phyloP scores from a whole-genome alignment of 2,113 vertebrate genomes.

The Coracopsis vasa region DNA sequence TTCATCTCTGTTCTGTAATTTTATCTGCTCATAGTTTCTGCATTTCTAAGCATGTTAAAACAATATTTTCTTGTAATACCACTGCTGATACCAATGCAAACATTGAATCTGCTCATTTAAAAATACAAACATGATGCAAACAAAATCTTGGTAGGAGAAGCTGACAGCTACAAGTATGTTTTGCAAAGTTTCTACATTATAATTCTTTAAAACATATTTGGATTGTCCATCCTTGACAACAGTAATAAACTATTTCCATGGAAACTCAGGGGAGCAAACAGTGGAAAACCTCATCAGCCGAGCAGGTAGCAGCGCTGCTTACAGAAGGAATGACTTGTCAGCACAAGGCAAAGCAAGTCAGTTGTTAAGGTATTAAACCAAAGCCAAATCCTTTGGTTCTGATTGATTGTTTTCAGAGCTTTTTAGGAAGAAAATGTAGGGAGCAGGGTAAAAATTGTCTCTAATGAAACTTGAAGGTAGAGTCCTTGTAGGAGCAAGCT shows the following conservation, averaged over 20 bases:
- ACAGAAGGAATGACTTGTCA: slow-evolving; percentile 8
- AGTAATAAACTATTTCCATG: slow-evolving; percentile 70
- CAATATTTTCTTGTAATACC: neutral
- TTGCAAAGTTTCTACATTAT: slow-evolving; percentile 42
- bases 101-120: neutral
- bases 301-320: neutral
- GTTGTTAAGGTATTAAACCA: neutral
- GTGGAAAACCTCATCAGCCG: neutral
- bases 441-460: neutral
- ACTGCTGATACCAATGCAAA: neutral
- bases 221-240: slow-evolving; percentile 37
- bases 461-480: neutral
- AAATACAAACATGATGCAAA: neutral
- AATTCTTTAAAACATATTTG: slow-evolving; percentile 17
- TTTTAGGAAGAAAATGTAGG: neutral
- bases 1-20: neutral
- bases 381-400: neutral
- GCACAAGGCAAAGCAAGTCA: neutral
- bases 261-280: slow-evolving; percentile 33
- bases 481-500: neutral
- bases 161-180: neutral
- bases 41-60: neutral
- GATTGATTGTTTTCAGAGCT: neutral
- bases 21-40: neutral
- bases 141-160: neutral